Conservation (phyloP, 2,797 vertebrate species). For the Florisuga fusca region DNA sequence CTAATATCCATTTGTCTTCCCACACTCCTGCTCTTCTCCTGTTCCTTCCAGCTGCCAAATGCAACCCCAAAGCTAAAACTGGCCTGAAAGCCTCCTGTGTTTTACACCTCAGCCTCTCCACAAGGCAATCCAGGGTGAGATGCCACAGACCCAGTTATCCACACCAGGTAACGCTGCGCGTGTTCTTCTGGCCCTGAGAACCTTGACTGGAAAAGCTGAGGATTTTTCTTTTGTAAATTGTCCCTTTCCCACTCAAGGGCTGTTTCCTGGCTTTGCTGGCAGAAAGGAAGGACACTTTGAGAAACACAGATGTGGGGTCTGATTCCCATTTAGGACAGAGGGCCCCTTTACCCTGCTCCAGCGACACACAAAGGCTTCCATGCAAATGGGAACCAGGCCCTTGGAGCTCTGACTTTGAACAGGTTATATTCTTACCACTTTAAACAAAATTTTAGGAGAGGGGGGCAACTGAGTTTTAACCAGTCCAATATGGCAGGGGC, state of each 20-base stretch:
- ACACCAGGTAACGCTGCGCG: rapidly evolving
- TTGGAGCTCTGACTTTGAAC: constrained; percentile 57
- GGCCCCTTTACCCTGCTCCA: constrained; percentile 38
- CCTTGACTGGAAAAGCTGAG: neutral
- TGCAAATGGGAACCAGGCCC: constrained; percentile 64
- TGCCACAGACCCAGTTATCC: rapidly evolving
- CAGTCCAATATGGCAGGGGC: constrained; percentile 42
- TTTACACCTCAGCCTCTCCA: neutral
- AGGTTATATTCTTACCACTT: constrained; percentile 64
- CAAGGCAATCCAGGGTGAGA: neutral
- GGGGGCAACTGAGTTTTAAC: constrained; percentile 32
- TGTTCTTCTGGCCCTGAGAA: rapidly evolving
- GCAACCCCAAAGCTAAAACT: neutral
- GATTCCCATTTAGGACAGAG: constrained; percentile 63
- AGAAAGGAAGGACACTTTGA: constrained; percentile 5
- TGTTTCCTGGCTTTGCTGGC: neutral
- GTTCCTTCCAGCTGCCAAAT: neutral
- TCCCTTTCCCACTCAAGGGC: neutral
- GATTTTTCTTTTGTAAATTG: neutral
- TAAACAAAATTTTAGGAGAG: constrained; percentile 45
- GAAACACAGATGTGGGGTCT: constrained; percentile 40
- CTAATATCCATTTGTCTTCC: rapidly evolving
- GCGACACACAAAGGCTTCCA: constrained; percentile 26
- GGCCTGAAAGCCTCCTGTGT: neutral
- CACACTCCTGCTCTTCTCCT: neutral